Evolutionary conservation across 2,797 vertebrate genomes (phyloP), one percentile per base, ranked within the genome.

Genomic region (Esox lucius): DNA sequence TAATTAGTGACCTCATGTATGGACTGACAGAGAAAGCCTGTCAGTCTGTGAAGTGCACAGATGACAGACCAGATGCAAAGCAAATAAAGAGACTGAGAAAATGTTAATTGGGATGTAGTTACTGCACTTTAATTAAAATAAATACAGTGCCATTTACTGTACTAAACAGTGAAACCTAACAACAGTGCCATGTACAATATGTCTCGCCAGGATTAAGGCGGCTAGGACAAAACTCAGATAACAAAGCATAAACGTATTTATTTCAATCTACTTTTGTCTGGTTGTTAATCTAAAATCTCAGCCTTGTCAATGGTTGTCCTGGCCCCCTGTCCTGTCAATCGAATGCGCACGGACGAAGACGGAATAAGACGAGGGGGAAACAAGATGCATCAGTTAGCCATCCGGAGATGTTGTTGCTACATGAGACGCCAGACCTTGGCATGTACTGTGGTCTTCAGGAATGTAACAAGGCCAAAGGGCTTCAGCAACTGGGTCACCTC

Each of bases 401-500:
- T 67, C 66, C 66, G 39, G 42, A 22, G 17, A 68, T 19, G n/a
- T n/a, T 8, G 11, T 3, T n/a, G 66, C 24, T 64, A 13, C 24
- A 64, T 28, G 26, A 15, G 26, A 31, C 5, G 28, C 24, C 0
- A 3, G 53, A 1, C 56, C 31, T 11, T 49, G 51, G 75, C 77
- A 82, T 31, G 65, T 75, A 70, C 48, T 68, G 73, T 24, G 6
- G 72, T 42, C 65, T 75, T 56, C 33, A 24, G 69, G 16, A 48
- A 70, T n/a, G 65, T 48, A 68, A 73, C 2, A 76, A 78, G 87
- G 85, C 87, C 86, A 84, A 39, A 80, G 73, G 77, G 87, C 69
- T 75, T 46, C n/a, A 15, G 4, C n/a, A 90, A 86, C 81, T 87
- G 83, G 82, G 87, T 91, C 90, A 87, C 81, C 83, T 84, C 81